Percentiles rank a stretch among this genome's conserved stretches.
Evolutionary conservation across 2,888 invertebrate genomes (phyloP).

Genomic region (Euproctis similis): DNA sequence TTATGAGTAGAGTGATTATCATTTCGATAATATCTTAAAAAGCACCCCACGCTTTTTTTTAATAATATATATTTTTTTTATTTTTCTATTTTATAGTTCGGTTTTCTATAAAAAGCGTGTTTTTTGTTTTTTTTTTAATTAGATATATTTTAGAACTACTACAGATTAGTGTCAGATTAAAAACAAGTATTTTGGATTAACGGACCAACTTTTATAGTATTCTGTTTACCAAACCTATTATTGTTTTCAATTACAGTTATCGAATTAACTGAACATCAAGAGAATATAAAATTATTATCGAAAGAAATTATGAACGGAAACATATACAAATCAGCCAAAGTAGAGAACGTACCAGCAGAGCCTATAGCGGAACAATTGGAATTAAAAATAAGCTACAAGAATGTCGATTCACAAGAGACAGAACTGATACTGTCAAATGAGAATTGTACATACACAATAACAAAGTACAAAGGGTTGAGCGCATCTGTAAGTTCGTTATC

Average conservation of each 20-base stretch:
- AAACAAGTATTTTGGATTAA: too few species aligned
- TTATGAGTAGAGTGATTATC: too few species aligned
- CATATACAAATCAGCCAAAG: constrained; percentile 51
- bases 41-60: too few species aligned
- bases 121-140: too few species aligned
- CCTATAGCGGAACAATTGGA: constrained; percentile 40
- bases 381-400: constrained; percentile 57
- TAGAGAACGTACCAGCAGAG: constrained; percentile 31
- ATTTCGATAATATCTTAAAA: too few species aligned
- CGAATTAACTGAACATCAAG: constrained; percentile 76
- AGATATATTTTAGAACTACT: too few species aligned
- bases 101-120: too few species aligned
- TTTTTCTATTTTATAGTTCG: too few species aligned
- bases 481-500: constrained; percentile 50
- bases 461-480: constrained; percentile 44
- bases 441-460: constrained; percentile 59
- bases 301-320: constrained; percentile 78
- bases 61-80: too few species aligned
- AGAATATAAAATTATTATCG: constrained; percentile 64
- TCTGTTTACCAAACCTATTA: too few species aligned
- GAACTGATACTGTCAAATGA: constrained; percentile 56
- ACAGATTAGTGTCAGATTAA: too few species aligned
- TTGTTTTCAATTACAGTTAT: constrained; percentile 80
- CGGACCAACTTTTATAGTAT: too few species aligned
- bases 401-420: constrained; percentile 47